These are phyloP conservation scores for Heliangelus exortis DNA, from an alignment of 2,797 vertebrate species.

Conservation along the genomic window DNA sequence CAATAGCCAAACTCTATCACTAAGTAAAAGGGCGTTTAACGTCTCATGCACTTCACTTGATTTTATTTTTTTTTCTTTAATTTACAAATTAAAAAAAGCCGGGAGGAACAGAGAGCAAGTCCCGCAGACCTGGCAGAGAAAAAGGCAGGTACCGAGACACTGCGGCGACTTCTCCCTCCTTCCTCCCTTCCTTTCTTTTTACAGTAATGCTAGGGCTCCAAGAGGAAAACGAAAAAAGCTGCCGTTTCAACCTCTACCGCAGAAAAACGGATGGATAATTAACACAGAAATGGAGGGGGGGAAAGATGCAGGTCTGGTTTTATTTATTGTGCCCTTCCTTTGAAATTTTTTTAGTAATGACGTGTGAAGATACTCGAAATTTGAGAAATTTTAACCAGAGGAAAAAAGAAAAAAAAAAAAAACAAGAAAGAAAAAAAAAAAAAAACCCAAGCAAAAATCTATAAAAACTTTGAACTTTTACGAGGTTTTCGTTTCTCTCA, in stretches of 20 bases:
- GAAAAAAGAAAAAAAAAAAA: accelerated
- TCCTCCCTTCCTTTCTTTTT: background rate
- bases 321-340: background rate
- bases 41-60: background rate
- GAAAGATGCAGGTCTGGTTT: background rate
- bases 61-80: background rate
- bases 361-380: accelerated
- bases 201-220: background rate
- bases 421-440: no score
- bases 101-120: background rate
- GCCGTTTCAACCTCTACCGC: background rate
- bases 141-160: background rate
- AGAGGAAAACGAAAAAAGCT: background rate
- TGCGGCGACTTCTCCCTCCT: background rate
- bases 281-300: background rate
- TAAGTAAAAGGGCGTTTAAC: background rate
- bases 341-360: background rate
- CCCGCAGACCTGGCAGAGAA: background rate
- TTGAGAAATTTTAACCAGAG: background rate
- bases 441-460: background rate
- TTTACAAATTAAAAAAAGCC: background rate
- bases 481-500: background rate
- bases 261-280: background rate
- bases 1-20: background rate
- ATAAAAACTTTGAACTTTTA: background rate